A percentile compares a stretch with the other conserved stretches of the same genome.
These are phyloP conservation scores for Chromoteleia sp. DNA, from an alignment of 2,888 invertebrate genomes.

Conservation along the genomic window DNA sequence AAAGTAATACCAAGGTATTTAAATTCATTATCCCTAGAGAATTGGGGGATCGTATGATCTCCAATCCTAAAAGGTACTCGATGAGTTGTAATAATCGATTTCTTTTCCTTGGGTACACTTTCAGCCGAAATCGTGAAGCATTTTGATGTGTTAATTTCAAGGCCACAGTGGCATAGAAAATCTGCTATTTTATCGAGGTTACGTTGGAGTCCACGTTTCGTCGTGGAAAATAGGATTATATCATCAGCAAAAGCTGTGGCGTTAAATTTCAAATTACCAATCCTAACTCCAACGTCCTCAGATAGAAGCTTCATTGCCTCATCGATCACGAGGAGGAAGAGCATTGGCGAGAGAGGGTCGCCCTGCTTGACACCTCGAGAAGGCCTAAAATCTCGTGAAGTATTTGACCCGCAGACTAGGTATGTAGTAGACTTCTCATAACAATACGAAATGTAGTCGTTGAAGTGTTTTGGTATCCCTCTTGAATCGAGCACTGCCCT, in stretches of 20 bases:
- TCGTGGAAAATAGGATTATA: too few relatives aligned
- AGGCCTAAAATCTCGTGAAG: constrained; percentile 36
- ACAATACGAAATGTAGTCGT: too few relatives aligned
- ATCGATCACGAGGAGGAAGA: constrained; percentile 42
- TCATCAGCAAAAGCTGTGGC: too few relatives aligned
- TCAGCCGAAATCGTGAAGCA: constrained; percentile 70
- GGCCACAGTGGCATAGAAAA: constrained; percentile 68
- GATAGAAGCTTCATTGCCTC: too few relatives aligned
- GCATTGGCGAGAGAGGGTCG: constrained; percentile 47
- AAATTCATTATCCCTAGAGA: constrained; percentile 27
- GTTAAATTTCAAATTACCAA: too few relatives aligned
- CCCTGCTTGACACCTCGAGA: constrained; percentile 67
- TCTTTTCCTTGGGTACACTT: constrained; percentile 52
- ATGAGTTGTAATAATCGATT: background rate
- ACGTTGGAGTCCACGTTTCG: constrained; percentile 74
- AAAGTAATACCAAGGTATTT: constrained; percentile 33
- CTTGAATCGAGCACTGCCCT: too few relatives aligned
- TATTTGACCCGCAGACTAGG: too few relatives aligned
- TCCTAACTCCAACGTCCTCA: too few relatives aligned
- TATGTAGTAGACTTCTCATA: too few relatives aligned
- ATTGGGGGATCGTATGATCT: background rate
- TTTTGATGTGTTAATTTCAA: constrained; percentile 74
- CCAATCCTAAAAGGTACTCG: constrained; percentile 43
- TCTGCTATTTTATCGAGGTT: constrained; percentile 64
- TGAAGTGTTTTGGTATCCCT: too few relatives aligned